Percentiles rank a stretch among this genome's conserved stretches.
phyloP scores from a whole-genome alignment of 2,113 vertebrate genomes.

The sheep (Ovis aries) region ARS-UI_Ramb_v3.0 NC_056055.1:52576501-52577000 shows the following conservation, averaged over 20 bases:
- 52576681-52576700: slow-evolving; percentile 31
- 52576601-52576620: neutral
- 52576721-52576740: slow-evolving; percentile 14
- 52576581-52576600: neutral
- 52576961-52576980: neutral
- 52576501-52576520: slow-evolving; percentile 51
- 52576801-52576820: slow-evolving; percentile 27
- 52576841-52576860: slow-evolving; percentile 47
- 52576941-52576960: neutral
- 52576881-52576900: slow-evolving; percentile 58
- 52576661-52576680: slow-evolving; percentile 36
- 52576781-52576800: slow-evolving; percentile 16
- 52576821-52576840: slow-evolving; percentile 46
- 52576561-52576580: slow-evolving; percentile 54
- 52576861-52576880: slow-evolving; percentile 57
- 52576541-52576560: slow-evolving; percentile 58
- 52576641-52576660: slow-evolving; percentile 38
- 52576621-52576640: slow-evolving; percentile 21
- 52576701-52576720: slow-evolving; percentile 66
- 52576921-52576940: neutral
- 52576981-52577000: neutral
- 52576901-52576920: neutral
- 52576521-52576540: slow-evolving; percentile 62
- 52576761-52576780: slow-evolving; percentile 64
- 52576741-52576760: slow-evolving; percentile 48